phyloP scores from a whole-genome alignment of 2,113 vertebrate genomes.

The Brachyhypopomus occidentalis region DNA sequence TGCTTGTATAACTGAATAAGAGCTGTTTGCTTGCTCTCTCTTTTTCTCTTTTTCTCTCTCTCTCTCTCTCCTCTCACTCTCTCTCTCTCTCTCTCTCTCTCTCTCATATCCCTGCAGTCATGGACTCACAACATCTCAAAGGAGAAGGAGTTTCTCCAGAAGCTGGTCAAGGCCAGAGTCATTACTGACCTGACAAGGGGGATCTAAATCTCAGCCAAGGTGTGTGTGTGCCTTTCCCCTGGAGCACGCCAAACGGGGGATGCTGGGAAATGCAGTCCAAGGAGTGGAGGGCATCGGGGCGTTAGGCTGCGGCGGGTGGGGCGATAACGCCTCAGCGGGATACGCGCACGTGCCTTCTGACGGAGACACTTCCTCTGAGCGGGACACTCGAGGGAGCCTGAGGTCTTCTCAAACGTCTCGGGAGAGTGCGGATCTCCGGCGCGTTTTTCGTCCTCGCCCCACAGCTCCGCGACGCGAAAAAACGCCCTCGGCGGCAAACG shows the following conservation, averaged over 20 bases:
- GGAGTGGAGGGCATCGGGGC: constrained; percentile 39
- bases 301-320: constrained; percentile 12
- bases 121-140: constrained; percentile 98
- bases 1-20: no score
- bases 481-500: not conserved
- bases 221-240: constrained; percentile 46
- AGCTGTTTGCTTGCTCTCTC: no score
- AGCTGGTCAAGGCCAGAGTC: constrained; percentile 91
- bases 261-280: constrained; percentile 42
- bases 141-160: constrained; percentile 96
- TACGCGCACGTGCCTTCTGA: constrained; percentile 71
- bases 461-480: not conserved
- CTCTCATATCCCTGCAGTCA: constrained; percentile 75
- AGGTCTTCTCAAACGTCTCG: constrained; percentile 19
- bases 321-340: constrained; percentile 51
- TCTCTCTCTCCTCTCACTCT: not conserved
- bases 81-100: constrained; percentile 34
- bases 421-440: constrained; percentile 18
- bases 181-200: constrained; percentile 94
- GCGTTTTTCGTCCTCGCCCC: not conserved
- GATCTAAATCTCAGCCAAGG: constrained; percentile 77
- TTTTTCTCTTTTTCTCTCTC: no score
- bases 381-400: not conserved
- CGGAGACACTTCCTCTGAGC: constrained; percentile 66
- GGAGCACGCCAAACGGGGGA: constrained; percentile 55